Evolutionary conservation across 2,797 vertebrate species (phyloP).

Genomic region (Gobionotothen gibberifrons): DNA sequence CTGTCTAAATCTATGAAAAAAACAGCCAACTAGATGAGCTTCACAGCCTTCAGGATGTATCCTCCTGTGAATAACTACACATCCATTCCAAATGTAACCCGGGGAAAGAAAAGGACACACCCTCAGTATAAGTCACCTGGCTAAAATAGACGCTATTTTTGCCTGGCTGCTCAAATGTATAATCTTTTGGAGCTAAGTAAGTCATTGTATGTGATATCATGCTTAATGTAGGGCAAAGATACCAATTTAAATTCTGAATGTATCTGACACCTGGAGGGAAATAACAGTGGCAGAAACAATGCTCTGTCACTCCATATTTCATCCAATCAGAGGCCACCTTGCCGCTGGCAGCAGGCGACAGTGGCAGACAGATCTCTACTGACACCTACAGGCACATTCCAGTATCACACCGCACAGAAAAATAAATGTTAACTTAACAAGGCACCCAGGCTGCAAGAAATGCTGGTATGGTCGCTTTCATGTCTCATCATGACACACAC

Average conservation of each 20-base stretch:
- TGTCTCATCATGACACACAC: not conserved
- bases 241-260: slow-evolving; percentile 32
- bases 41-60: slow-evolving; percentile 7
- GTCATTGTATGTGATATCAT: not conserved
- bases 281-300: slow-evolving; percentile 43
- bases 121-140: too few species aligned
- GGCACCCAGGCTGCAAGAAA: not conserved
- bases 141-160: too few species aligned
- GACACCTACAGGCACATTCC: slow-evolving; percentile 63
- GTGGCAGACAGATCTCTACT: slow-evolving; percentile 41
- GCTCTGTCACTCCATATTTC: slow-evolving; percentile 54
- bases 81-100: too few species aligned
- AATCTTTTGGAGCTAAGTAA: too few species aligned
- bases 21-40: slow-evolving; percentile 12
- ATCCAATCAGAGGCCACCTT: slow-evolving; percentile 71
- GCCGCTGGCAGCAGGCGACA: slow-evolving; percentile 36
- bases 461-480: too few species aligned
- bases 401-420: slow-evolving; percentile 1
- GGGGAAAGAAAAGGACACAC: too few species aligned
- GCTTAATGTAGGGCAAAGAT: not conserved
- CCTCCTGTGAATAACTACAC: too few species aligned
- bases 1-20: slow-evolving; percentile 27
- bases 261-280: slow-evolving; percentile 41
- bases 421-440: not conserved
- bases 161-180: too few species aligned